Conservation (phyloP, 2,888 invertebrate species). For the Andrena flavipes region DNA sequence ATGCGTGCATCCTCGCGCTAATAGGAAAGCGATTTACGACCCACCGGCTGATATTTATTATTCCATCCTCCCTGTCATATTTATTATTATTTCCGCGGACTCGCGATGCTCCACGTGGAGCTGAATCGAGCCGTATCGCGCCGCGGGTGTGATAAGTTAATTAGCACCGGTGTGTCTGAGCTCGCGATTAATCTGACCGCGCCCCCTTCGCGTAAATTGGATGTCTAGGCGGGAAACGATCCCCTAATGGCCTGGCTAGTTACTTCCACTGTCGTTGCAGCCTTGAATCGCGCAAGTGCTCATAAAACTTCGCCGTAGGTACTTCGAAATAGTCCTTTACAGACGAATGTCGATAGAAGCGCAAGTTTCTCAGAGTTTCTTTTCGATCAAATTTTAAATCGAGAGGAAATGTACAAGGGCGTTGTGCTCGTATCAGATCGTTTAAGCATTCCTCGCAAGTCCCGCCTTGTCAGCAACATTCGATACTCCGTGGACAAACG, state of each 20-base stretch:
- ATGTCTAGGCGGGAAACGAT: constrained; percentile 40
- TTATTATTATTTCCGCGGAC: constrained; percentile 49
- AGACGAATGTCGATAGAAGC: too few relatives aligned
- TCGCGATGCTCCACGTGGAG: constrained; percentile 20
- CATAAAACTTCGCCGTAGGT: too few relatives aligned
- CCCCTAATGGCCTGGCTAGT: constrained; percentile 12
- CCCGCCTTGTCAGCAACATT: constrained; percentile 64
- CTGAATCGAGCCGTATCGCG: not conserved
- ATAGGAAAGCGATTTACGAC: constrained; percentile 61
- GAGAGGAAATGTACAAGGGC: not conserved
- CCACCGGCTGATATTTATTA: constrained; percentile 23
- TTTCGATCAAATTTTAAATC: too few relatives aligned
- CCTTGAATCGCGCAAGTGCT: not conserved
- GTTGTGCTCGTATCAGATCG: not conserved
- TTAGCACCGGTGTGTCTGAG: constrained; percentile 49
- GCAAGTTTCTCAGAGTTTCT: too few relatives aligned
- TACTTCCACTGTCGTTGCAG: not conserved
- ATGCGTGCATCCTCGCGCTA: constrained; percentile 29
- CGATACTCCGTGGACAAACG: constrained; percentile 78
- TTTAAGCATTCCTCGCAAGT: constrained; percentile 62
- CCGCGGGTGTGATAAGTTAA: constrained; percentile 65
- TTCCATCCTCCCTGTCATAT: constrained; percentile 32
- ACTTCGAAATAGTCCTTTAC: not conserved
- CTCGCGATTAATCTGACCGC: constrained; percentile 62
- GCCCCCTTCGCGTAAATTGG: constrained; percentile 59